phyloP scores from a whole-genome alignment of 2,113 vertebrate genomes.

The Heptranchias perlo region DNA sequence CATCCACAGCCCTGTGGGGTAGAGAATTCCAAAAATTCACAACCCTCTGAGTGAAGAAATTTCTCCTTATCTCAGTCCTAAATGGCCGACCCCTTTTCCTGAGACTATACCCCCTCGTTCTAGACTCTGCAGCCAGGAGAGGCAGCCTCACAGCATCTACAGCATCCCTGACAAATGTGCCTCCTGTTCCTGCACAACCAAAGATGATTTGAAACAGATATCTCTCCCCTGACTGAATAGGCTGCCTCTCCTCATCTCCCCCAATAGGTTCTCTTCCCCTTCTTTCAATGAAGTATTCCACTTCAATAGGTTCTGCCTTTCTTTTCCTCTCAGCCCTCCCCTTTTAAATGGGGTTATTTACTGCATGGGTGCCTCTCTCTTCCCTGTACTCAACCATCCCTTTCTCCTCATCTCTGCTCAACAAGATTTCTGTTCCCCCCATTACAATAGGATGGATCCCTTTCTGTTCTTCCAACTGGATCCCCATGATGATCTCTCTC shows the following conservation, averaged over 20 bases:
- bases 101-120: too few species aligned
- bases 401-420: background rate
- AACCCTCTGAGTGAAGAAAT: too few species aligned
- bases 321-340: background rate
- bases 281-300: background rate
- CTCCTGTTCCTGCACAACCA: background rate
- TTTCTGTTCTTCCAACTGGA: background rate
- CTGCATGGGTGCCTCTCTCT: background rate
- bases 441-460: background rate
- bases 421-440: background rate
- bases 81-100: too few species aligned
- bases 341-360: background rate
- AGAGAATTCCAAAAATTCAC: too few species aligned
- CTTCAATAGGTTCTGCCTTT: background rate
- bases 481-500: background rate
- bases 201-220: background rate
- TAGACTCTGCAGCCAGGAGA: too few species aligned
- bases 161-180: background rate
- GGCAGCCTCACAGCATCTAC: too few species aligned
- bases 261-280: background rate
- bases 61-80: too few species aligned
- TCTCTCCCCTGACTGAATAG: background rate
- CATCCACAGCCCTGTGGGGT: too few species aligned
- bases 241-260: background rate
- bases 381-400: background rate